Conservation (phyloP, 2,797 vertebrate genomes). For the Gymnothorax reevesii region DNA sequence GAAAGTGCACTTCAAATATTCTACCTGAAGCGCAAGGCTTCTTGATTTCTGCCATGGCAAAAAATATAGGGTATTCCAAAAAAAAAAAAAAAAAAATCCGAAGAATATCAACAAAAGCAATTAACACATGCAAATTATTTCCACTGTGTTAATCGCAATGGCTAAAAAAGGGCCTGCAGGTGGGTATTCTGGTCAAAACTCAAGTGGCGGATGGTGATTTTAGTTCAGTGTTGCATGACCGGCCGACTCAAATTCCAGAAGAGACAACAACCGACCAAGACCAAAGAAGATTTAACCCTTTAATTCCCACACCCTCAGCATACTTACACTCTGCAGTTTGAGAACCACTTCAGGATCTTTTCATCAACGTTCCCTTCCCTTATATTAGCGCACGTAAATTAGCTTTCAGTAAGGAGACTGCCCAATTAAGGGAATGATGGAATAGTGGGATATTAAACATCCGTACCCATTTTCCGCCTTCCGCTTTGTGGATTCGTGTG, state of each 20-base stretch:
- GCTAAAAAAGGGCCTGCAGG: neutral
- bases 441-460: neutral
- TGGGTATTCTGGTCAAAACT: neutral
- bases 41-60: neutral
- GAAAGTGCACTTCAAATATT: no score
- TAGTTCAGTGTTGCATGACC: no score
- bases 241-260: no score
- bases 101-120: neutral
- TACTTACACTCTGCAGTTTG: neutral
- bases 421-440: neutral
- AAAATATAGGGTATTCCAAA: neutral
- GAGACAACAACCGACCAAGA: no score
- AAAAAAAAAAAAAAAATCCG: neutral
- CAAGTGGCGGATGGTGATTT: no score
- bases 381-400: neutral
- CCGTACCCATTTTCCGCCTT: slow-evolving; percentile 92
- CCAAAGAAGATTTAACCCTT: neutral
- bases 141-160: neutral
- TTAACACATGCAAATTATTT: neutral
- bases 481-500: slow-evolving; percentile 85
- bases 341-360: neutral
- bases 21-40: neutral
- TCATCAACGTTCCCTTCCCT: neutral
- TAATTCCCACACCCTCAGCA: neutral
- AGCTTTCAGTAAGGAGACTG: neutral